Evolutionary conservation across 2,888 invertebrate species (phyloP).

Genomic region (Tinea trinotella): DNA sequence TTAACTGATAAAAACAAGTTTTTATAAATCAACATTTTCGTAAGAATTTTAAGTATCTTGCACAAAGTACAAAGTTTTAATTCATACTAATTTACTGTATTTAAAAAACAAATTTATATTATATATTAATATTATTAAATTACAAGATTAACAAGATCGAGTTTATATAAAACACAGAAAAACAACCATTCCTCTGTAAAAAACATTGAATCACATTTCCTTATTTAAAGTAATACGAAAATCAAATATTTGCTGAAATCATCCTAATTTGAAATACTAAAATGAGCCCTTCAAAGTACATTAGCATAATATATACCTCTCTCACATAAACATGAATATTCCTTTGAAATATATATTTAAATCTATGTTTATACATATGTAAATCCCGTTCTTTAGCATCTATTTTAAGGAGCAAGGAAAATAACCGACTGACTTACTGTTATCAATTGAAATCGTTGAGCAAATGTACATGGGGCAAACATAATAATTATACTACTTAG

Average conservation of each 20-base stretch:
- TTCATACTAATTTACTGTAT: no score
- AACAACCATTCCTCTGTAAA: background rate
- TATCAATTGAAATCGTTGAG: slow-evolving; percentile 8
- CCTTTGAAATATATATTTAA: background rate
- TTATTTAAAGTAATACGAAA: background rate
- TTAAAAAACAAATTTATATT: no score
- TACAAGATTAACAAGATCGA: no score
- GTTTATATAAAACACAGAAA: no score
- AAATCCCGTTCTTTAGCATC: background rate
- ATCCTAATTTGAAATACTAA: slow-evolving; percentile 3
- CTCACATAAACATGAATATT: background rate
- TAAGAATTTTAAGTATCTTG: no score
- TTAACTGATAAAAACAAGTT: no score
- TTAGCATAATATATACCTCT: slow-evolving; percentile 8
- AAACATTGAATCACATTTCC: background rate
- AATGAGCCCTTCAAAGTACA: background rate
- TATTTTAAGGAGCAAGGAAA: slow-evolving; percentile 5
- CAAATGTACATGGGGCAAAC: slow-evolving; percentile 8
- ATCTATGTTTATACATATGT: background rate
- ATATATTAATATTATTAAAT: no score
- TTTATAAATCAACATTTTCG: no score
- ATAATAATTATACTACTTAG: slow-evolving; percentile 13
- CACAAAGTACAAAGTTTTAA: no score
- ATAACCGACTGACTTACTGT: background rate
- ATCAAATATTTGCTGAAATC: slow-evolving; percentile 3